These are phyloP conservation scores for Melinaea marsaeus DNA, from an alignment of 2,888 invertebrate species.

Conservation along the genomic window DNA sequence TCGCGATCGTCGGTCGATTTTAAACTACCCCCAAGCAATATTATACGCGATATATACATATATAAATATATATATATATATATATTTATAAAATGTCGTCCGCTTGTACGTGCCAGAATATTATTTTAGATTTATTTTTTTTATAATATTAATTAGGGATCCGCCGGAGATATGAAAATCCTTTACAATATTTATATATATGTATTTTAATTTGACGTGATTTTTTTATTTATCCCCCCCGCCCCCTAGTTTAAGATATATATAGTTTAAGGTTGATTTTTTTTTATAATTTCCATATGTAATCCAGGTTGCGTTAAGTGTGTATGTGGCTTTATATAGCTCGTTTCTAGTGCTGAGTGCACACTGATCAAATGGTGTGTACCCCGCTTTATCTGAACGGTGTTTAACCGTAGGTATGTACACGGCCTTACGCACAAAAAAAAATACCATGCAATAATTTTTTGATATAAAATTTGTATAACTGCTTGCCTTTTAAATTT, in stretches of 20 bases:
- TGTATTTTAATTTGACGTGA: slow-evolving; percentile 55
- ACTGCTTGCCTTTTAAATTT: slow-evolving; percentile 53
- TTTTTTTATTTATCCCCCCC: slow-evolving; percentile 69
- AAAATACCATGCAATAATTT: slow-evolving; percentile 11
- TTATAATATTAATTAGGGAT: slow-evolving; percentile 49
- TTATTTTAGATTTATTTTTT: slow-evolving; percentile 59
- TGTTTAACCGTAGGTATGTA: slow-evolving; percentile 33
- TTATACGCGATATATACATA: too few relatives aligned
- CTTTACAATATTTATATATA: slow-evolving; percentile 40
- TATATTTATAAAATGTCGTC: slow-evolving; percentile 41
- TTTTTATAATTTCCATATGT: slow-evolving; percentile 37
- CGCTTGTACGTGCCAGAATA: slow-evolving; percentile 73
- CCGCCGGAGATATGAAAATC: slow-evolving; percentile 40
- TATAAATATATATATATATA: too few relatives aligned
- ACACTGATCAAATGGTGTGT: slow-evolving; percentile 46
- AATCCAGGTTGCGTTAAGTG: too few relatives aligned
- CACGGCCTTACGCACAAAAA: slow-evolving; percentile 60
- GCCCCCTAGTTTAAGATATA: slow-evolving; percentile 65
- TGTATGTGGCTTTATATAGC: too few relatives aligned
- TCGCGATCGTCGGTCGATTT: too few relatives aligned
- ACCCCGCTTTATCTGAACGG: slow-evolving; percentile 46
- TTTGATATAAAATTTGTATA: background rate
- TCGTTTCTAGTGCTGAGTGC: too few relatives aligned
- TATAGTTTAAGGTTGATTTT: slow-evolving; percentile 66
- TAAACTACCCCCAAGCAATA: too few relatives aligned